Conservation (phyloP, 2,888 invertebrate genomes). For the Hirtodrosophila cameraria region DNA sequence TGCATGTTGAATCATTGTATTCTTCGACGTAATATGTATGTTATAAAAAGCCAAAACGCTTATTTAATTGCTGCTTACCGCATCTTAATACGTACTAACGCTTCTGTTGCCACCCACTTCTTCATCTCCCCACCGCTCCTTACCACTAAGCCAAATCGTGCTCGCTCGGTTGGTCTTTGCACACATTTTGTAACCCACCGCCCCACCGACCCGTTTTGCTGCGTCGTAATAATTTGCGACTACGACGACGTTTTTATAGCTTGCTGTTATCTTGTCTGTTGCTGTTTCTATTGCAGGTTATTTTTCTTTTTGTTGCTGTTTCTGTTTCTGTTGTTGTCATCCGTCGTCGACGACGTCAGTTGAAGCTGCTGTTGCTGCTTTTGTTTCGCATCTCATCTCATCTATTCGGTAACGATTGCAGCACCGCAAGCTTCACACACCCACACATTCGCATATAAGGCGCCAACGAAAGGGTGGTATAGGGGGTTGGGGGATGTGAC, state of each 20-base stretch:
- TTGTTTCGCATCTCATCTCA: conserved; percentile 71
- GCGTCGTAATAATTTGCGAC: conserved; percentile 75
- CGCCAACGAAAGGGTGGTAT: neutral
- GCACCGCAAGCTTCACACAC: conserved; percentile 35
- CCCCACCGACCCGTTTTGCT: conserved; percentile 66
- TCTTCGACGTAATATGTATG: neutral
- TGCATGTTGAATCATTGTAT: neutral
- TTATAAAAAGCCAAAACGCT: conserved; percentile 13
- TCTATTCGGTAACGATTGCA: conserved; percentile 70
- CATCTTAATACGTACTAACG: conserved; percentile 32
- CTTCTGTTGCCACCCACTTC: neutral
- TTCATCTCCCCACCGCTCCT: neutral
- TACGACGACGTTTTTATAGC: conserved; percentile 74
- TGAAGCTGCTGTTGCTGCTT: conserved; percentile 14
- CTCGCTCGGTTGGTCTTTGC: conserved; percentile 21
- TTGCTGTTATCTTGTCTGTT: conserved; percentile 58
- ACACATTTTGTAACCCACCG: conserved; percentile 68
- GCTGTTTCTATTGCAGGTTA: conserved; percentile 21
- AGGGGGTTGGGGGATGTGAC: conserved; percentile 14
- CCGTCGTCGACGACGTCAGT: conserved; percentile 8
- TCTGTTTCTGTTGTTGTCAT: conserved; percentile 15
- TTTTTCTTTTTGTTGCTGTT: conserved; percentile 25
- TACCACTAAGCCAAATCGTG: conserved; percentile 4
- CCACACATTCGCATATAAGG: neutral
- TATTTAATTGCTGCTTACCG: conserved; percentile 58